phyloP scores from a whole-genome alignment of 2,888 invertebrate species.

The Pheosia tremula region DNA sequence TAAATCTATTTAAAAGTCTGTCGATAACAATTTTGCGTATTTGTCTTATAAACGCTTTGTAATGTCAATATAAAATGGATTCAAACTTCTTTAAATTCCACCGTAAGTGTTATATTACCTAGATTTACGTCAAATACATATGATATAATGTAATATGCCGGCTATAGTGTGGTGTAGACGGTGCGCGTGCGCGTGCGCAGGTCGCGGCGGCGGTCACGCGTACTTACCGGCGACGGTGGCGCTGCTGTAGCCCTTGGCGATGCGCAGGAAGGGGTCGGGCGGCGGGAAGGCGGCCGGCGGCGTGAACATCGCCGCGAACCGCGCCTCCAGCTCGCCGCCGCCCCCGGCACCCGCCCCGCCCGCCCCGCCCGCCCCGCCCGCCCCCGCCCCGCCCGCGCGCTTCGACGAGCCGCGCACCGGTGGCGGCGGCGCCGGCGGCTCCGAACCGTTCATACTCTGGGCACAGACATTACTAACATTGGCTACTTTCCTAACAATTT shows the following conservation, averaged over 20 bases:
- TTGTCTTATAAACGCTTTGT: too few species aligned
- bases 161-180: not conserved
- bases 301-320: constrained; percentile 87
- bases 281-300: constrained; percentile 86
- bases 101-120: too few species aligned
- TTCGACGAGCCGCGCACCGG: constrained; percentile 87
- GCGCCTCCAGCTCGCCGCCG: constrained; percentile 85
- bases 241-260: constrained; percentile 88
- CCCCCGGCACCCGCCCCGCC: too few species aligned
- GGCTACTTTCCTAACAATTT: too few species aligned
- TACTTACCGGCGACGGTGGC: constrained; percentile 78
- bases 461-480: constrained; percentile 4
- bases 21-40: too few species aligned
- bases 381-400: constrained; percentile 86
- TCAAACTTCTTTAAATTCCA: too few species aligned
- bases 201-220: constrained; percentile 35
- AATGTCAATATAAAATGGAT: too few species aligned
- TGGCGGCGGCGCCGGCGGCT: constrained; percentile 79
- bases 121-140: too few species aligned
- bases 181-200: not conserved
- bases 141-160: not conserved
- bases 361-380: constrained; percentile 24
- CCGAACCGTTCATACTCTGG: constrained; percentile 56
- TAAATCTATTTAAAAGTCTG: too few species aligned
- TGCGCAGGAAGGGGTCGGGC: constrained; percentile 88